Base-by-base conservation (phyloP, 2,888 invertebrate species). In the Cheilosia vulpina region DNA sequence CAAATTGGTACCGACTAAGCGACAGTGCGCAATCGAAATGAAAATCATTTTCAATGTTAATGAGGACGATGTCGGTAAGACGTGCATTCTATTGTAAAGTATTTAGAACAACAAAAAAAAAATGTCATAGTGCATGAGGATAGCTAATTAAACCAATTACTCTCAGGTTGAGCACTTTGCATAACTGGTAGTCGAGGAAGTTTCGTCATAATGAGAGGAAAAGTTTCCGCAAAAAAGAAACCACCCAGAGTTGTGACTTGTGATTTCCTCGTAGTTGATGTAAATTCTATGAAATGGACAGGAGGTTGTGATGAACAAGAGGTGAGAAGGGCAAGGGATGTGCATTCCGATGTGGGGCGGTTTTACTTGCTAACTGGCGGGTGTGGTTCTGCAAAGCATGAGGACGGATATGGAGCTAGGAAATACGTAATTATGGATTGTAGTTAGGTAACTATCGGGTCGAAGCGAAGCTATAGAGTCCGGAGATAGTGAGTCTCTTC, bases 61-160 rank as follows among this genome's bases (percentile, higher is more conserved):
- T 41, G 72, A 72, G 38, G 69, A 57, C 47, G 45, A 21, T 55
- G 71, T 50, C 45, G 43, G 41, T 13, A 15, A 58, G 17, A 50
- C 38, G 24, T 66, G 65, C 19, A 38, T 9, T 55, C 24, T 19
- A 27, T 68, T 31, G 31, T 24, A 69, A 50, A 47, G 69, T 47
- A 75, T 65, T 75, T 27, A 75, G 52, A 31, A 71, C 55, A 77
- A n/a, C n/a, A 2, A n/a, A n/a, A 31, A 71, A 65, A 82, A 9
- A 17, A n/a, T 76, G 65, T 77, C 77, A 66, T 71, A 77, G 31
- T 65, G 45, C 41, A 47, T 34, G 34, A 43, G 41, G 5, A 55
- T 34, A 24, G 50, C 60, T 77, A 77, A 82, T 82, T 77, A 82
- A 81, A 58, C 50, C 69, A 76, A 58, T 76, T 77, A 52, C 24